Conservation (phyloP, 2,888 invertebrate species). For the Gymnoscelis rufifasciata region DNA sequence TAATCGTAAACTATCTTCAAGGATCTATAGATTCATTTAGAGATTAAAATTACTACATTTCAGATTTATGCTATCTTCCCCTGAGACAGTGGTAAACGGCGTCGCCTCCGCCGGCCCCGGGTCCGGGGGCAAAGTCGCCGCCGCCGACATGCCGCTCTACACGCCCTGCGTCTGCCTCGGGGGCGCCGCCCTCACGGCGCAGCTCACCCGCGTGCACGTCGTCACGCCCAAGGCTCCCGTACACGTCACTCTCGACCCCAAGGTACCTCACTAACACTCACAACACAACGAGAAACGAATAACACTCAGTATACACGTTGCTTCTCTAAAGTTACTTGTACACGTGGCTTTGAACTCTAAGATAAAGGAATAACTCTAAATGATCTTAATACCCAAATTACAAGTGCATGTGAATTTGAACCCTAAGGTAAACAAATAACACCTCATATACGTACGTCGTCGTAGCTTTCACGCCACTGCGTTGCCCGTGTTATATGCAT, state of each 20-base stretch:
- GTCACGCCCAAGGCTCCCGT: conserved; percentile 93
- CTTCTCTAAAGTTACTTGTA: not conserved
- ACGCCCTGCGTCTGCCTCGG: conserved; percentile 45
- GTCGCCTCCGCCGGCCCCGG: conserved; percentile 87
- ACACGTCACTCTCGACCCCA: conserved; percentile 87
- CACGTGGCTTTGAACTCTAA: conserved; percentile 5
- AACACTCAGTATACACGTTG: not conserved
- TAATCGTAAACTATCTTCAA: too few species aligned
- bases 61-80: conserved; percentile 87
- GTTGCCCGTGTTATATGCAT: too few species aligned
- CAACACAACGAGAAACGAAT: too few species aligned
- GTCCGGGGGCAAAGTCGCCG: conserved; percentile 90
- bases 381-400: not conserved
- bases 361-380: not conserved
- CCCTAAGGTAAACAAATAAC: not conserved
- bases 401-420: not conserved
- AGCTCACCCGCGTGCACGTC: conserved; percentile 55
- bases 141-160: conserved; percentile 84
- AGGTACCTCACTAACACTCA: conserved; percentile 25
- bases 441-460: not conserved
- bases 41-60: not conserved
- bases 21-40: too few species aligned
- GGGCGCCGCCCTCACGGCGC: conserved; percentile 40
- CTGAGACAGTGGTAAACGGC: conserved; percentile 89
- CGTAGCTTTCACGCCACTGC: not conserved